These are phyloP conservation scores for Mixornis gularis DNA, from an alignment of 2,113 vertebrate genomes.

Conservation along the genomic window DNA sequence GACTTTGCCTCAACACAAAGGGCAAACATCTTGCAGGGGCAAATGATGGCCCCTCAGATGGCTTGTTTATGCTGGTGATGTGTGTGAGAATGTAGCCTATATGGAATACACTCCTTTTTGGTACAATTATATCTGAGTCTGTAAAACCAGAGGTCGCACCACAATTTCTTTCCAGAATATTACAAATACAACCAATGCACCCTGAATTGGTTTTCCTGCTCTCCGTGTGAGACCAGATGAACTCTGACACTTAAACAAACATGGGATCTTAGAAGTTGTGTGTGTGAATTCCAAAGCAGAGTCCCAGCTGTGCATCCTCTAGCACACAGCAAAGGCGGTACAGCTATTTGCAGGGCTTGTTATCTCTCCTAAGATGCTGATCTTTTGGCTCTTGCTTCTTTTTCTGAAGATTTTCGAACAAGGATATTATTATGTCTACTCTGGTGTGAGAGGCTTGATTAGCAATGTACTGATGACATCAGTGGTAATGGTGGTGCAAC, in stretches of 20 bases:
- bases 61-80: neutral
- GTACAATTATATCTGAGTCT: neutral
- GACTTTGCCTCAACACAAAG: neutral
- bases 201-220: neutral
- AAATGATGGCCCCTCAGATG: neutral
- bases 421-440: neutral
- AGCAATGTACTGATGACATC: neutral
- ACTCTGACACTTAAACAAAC: neutral
- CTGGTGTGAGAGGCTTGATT: neutral
- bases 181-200: neutral
- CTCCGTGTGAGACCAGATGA: neutral
- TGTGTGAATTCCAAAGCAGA: neutral
- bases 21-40: neutral
- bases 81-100: neutral
- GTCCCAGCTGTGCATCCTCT: neutral
- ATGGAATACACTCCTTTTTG: neutral
- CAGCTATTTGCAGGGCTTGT: neutral
- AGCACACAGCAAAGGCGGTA: neutral
- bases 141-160: neutral
- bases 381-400: neutral
- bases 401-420: neutral
- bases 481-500: neutral
- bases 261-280: neutral
- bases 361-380: neutral
- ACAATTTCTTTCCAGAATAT: neutral